phyloP scores from a whole-genome alignment of 2,113 vertebrate genomes.

The Uria aalge region DNA sequence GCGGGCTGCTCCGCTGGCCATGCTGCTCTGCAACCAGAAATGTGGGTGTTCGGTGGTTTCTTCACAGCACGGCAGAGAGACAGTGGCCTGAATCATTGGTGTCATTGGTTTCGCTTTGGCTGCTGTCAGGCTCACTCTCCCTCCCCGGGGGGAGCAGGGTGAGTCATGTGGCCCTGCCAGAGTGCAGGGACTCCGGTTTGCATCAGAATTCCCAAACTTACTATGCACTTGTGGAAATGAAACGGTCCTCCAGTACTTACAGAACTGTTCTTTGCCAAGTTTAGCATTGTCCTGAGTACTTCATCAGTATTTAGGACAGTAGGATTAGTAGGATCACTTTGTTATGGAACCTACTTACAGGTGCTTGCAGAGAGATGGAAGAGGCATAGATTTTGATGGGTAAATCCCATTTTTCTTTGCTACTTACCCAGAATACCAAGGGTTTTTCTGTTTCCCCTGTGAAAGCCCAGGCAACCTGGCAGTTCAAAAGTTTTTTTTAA shows the following conservation, averaged over 20 bases:
- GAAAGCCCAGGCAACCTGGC: not conserved
- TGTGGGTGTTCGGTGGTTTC: not conserved
- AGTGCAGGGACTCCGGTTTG: not conserved
- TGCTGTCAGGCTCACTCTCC: not conserved
- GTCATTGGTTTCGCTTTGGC: not conserved
- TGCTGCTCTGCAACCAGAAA: not conserved
- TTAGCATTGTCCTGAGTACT: not conserved
- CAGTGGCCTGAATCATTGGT: not conserved
- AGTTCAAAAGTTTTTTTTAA: not conserved
- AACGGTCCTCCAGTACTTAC: not conserved
- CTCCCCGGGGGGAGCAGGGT: not conserved
- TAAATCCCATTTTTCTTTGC: not conserved
- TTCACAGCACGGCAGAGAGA: not conserved
- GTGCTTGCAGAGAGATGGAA: not conserved
- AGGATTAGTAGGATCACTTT: not conserved
- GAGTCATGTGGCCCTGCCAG: accelerated
- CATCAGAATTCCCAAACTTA: not conserved
- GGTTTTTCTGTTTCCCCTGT: not conserved
- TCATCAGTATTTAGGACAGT: not conserved
- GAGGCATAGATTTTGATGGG: not conserved
- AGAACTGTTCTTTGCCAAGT: not conserved
- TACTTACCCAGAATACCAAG: not conserved
- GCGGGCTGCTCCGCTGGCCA: not conserved
- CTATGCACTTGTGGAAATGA: not conserved
- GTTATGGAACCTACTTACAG: not conserved